Evolutionary conservation across 2,888 invertebrate genomes (phyloP).

Genomic region (Leucophenga montana): DNA sequence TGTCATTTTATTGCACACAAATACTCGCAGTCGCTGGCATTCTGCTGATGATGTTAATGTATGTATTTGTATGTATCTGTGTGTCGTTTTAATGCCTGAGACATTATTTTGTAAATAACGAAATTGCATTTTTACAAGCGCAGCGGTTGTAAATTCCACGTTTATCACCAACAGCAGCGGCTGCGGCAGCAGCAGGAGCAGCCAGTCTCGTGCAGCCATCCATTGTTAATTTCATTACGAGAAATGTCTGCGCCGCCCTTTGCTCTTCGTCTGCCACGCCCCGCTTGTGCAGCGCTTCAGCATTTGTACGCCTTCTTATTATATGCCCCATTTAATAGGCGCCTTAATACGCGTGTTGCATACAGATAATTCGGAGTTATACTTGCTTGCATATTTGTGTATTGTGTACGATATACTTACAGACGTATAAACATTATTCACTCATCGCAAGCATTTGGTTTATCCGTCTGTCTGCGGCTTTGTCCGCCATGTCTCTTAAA

Average conservation of each 20-base stretch:
- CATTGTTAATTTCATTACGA: slow-evolving; percentile 56
- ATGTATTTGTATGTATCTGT: not conserved
- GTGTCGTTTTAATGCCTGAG: slow-evolving; percentile 7
- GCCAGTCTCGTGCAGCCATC: slow-evolving; percentile 20
- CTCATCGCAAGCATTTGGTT: not conserved
- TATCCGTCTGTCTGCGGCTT: not conserved
- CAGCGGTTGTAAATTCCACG: slow-evolving; percentile 25
- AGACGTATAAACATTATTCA: not conserved
- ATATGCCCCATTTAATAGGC: slow-evolving; percentile 16
- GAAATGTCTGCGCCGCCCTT: too few species aligned
- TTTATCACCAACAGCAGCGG: slow-evolving; percentile 25
- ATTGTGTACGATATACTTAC: not conserved
- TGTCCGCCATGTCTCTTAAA: not conserved
- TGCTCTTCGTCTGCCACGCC: not conserved
- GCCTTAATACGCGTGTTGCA: slow-evolving; percentile 20
- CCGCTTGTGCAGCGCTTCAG: not conserved
- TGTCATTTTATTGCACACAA: slow-evolving; percentile 34
- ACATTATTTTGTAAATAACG: slow-evolving; percentile 27
- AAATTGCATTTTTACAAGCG: slow-evolving; percentile 31
- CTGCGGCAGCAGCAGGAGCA: not conserved
- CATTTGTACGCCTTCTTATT: slow-evolving; percentile 2
- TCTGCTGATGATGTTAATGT: not conserved
- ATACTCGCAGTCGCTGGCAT: not conserved
- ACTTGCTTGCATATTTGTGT: not conserved
- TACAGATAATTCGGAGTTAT: not conserved